Conservation (phyloP, 2,113 vertebrate genomes). For the Lontra canadensis region DNA sequence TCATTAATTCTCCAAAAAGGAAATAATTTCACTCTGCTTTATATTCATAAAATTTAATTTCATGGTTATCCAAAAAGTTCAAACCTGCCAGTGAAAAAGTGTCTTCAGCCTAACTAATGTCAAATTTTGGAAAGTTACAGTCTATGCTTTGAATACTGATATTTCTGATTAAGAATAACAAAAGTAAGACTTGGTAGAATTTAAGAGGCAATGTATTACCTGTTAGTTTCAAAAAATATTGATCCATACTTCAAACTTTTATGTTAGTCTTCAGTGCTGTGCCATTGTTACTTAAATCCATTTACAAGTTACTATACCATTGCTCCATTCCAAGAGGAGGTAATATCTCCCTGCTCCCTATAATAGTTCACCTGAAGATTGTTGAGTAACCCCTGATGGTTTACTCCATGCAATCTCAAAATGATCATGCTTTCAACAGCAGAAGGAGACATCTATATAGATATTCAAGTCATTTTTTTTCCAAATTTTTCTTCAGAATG, state of each 20-base stretch:
- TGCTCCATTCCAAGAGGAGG: background rate
- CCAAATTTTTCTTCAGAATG: background rate
- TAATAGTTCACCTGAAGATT: background rate
- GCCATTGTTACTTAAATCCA: background rate
- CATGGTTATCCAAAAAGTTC: conserved; percentile 60
- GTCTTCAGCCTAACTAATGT: conserved; percentile 61
- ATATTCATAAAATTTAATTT: conserved; percentile 70
- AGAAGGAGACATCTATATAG: background rate
- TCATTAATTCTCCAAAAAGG: conserved; percentile 36
- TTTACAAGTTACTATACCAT: background rate
- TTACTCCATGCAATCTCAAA: background rate
- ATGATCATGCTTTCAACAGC: background rate
- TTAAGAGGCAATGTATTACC: background rate
- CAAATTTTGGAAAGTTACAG: conserved; percentile 50
- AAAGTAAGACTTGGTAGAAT: background rate
- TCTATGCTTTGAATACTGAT: background rate
- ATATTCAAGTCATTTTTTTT: background rate
- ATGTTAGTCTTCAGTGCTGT: background rate
- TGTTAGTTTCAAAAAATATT: background rate
- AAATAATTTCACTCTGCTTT: conserved; percentile 51
- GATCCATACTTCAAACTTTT: background rate
- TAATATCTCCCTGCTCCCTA: background rate
- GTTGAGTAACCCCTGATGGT: background rate
- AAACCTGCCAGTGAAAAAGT: conserved; percentile 55
- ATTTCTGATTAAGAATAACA: conserved; percentile 48